These are phyloP conservation scores for Uropsilus gracilis DNA, from an alignment of 2,113 vertebrate genomes.

Conservation along the genomic window DNA sequence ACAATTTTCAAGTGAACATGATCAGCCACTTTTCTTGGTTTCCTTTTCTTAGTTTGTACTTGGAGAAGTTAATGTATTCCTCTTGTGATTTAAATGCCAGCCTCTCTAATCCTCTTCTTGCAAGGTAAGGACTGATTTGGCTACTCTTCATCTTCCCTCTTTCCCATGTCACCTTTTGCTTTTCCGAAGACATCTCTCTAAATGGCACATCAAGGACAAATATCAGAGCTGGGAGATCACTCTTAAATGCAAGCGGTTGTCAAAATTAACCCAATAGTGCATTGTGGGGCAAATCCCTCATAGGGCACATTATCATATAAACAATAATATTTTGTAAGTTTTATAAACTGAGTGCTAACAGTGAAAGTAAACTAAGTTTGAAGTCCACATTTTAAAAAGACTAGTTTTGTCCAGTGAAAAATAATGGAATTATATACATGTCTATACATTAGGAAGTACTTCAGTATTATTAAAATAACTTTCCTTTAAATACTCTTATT, in stretches of 20 bases:
- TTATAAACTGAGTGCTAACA: slow-evolving; percentile 2
- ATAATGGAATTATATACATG: slow-evolving; percentile 73
- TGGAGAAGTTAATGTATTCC: slow-evolving; percentile 74
- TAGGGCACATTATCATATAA: slow-evolving; percentile 78
- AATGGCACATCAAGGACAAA: slow-evolving; percentile 70
- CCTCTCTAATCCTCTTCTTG: slow-evolving; percentile 66
- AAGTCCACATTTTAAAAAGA: slow-evolving; percentile 78
- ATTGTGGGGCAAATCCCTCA: slow-evolving; percentile 78
- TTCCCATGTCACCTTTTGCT: slow-evolving; percentile 61
- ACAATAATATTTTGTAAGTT: slow-evolving; percentile 55
- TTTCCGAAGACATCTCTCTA: slow-evolving; percentile 78
- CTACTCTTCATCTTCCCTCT: slow-evolving; percentile 64
- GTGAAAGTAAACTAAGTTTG: slow-evolving; percentile 36
- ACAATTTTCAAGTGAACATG: not conserved
- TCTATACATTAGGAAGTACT: slow-evolving; percentile 58
- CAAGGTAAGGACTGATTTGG: slow-evolving; percentile 68
- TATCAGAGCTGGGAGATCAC: slow-evolving; percentile 73
- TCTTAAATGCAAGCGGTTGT: slow-evolving; percentile 77
- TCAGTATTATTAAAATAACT: not conserved
- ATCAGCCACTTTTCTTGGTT: not conserved
- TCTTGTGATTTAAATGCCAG: slow-evolving; percentile 63
- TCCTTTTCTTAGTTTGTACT: slow-evolving; percentile 19
- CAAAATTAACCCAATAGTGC: slow-evolving; percentile 78
- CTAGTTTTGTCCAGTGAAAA: slow-evolving; percentile 77
- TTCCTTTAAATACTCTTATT: not conserved